Evolutionary conservation across 2,113 vertebrate species (phyloP).

Genomic region (Scophthalmus maximus): DNA sequence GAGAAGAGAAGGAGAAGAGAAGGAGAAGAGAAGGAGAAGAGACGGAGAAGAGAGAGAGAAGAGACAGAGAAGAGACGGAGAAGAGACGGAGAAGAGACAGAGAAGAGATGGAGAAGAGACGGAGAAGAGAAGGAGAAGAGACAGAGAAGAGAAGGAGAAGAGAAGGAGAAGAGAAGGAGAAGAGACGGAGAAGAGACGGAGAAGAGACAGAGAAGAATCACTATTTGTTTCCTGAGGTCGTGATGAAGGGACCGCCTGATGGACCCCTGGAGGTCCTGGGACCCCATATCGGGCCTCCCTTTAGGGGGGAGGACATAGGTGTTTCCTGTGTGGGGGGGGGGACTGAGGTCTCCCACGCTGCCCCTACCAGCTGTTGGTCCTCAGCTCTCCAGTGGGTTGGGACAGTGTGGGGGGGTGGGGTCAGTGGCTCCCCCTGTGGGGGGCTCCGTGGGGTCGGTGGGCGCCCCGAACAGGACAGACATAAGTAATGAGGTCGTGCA

Average conservation of each 20-base stretch:
- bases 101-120: no score
- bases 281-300: constrained; percentile 17
- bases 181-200: no score
- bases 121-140: no score
- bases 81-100: no score
- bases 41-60: no score
- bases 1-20: no score
- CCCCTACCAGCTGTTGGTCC: constrained; percentile 76
- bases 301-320: constrained; percentile 23
- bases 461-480: constrained; percentile 66
- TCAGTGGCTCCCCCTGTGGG: constrained; percentile 70
- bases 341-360: constrained; percentile 54
- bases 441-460: constrained; percentile 58
- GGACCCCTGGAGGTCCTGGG: constrained; percentile 39
- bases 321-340: constrained; percentile 6
- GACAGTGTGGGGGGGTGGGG: constrained; percentile 27
- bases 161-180: no score
- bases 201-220: no score
- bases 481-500: constrained; percentile 77
- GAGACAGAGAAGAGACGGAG: no score
- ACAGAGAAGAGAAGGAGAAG: no score
- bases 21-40: no score
- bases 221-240: neutral
- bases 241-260: neutral
- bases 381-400: constrained; percentile 13